A percentile compares a stretch with the other conserved stretches of the same genome.
These are phyloP conservation scores for Varanus salvator DNA, from an alignment of 2,113 vertebrate genomes.

Conservation along the genomic window DNA sequence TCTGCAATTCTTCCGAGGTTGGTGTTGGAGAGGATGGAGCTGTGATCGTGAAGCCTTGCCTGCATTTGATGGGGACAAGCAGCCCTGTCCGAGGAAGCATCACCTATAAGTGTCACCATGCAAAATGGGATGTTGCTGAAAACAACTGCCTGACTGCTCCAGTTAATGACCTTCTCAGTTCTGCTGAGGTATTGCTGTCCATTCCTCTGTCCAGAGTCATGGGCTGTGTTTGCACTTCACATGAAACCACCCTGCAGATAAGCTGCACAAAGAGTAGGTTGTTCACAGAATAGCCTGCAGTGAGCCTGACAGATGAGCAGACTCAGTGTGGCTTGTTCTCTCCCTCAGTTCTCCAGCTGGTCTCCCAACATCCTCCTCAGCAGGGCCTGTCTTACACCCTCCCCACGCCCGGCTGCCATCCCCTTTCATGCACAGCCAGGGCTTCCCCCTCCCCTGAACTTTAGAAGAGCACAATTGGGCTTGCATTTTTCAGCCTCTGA, in stretches of 20 bases:
- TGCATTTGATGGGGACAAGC: accelerated
- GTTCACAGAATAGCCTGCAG: too few relatives aligned
- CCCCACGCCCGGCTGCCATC: too few relatives aligned
- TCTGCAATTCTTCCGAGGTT: constrained; percentile 47
- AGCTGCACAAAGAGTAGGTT: neutral
- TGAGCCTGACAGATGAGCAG: too few relatives aligned
- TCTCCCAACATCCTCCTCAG: too few relatives aligned
- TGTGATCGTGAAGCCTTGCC: constrained; percentile 64
- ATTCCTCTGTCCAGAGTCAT: neutral
- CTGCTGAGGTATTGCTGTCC: constrained; percentile 67
- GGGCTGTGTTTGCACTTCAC: neutral
- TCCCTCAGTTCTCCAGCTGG: too few relatives aligned
- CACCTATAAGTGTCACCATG: constrained; percentile 63
- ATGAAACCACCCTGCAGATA: too few relatives aligned
- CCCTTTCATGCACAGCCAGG: too few relatives aligned
- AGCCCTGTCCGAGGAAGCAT: constrained; percentile 39
- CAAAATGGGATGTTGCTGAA: constrained; percentile 36
- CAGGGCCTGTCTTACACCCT: too few relatives aligned
- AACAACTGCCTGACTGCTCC: constrained; percentile 62
- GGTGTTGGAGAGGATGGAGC: constrained; percentile 59
- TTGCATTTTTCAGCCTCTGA: too few relatives aligned
- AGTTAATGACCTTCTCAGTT: constrained; percentile 59
- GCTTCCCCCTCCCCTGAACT: too few relatives aligned
- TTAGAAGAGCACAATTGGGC: too few relatives aligned
- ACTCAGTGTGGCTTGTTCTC: too few relatives aligned